Evolutionary conservation across 35 echinoderm and acorn worm species (phyloP).

Genomic region (Heliocidaris erythrogramma): DNA sequence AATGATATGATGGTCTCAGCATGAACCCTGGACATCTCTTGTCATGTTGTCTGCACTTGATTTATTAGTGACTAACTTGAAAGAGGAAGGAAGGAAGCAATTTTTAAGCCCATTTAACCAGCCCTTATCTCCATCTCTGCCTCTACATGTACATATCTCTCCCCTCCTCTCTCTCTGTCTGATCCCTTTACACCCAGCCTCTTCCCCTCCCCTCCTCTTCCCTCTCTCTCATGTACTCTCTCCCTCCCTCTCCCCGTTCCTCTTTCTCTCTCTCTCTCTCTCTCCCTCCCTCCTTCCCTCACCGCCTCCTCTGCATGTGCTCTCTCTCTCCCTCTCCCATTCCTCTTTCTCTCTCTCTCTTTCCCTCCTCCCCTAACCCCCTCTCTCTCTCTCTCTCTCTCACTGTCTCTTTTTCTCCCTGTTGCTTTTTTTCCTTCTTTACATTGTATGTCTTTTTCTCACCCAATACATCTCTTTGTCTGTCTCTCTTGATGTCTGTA

Average conservation of each 20-base stretch:
- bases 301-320: not conserved
- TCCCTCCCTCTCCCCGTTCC: not conserved
- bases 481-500: not conserved
- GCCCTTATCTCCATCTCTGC: constrained; percentile 1
- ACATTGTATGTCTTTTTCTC: no score
- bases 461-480: not conserved
- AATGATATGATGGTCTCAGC: no score
- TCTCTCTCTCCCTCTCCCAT: not conserved
- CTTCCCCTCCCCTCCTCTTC: not conserved
- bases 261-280: not conserved
- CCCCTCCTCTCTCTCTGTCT: not conserved
- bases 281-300: not conserved
- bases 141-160: not conserved
- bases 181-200: not conserved
- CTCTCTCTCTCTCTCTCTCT: not conserved
- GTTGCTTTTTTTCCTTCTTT: no score
- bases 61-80: constrained; percentile 13
- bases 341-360: not conserved
- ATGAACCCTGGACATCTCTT: no score
- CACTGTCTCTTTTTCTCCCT: no score
- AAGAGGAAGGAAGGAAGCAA: constrained; percentile 20
- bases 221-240: not conserved
- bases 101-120: not conserved
- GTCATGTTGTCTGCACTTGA: constrained; percentile 1
- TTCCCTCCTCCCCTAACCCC: not conserved